phyloP scores from a whole-genome alignment of 2,797 vertebrate genomes.

The Muraenolepis orangiensis region DNA sequence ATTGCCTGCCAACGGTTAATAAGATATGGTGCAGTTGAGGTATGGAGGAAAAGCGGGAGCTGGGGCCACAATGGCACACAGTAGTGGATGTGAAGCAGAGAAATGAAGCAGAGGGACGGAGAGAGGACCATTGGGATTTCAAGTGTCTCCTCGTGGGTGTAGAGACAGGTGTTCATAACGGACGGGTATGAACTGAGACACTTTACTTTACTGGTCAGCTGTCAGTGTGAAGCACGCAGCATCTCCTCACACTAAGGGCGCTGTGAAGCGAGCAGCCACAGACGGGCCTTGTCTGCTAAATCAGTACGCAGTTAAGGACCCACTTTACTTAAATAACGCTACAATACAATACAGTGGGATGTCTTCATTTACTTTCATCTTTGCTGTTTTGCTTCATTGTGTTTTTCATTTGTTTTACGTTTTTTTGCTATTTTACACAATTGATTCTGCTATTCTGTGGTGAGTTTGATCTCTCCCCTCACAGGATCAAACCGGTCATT shows the following conservation, averaged over 20 bases:
- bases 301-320: too few relatives aligned
- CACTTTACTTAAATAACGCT: neutral
- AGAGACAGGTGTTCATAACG: constrained; percentile 14
- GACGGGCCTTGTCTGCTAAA: too few relatives aligned
- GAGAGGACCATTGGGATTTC: constrained; percentile 40
- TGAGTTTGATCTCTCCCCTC: neutral
- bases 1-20: neutral
- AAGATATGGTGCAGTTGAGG: constrained; percentile 1
- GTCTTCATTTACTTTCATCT: neutral
- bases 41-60: constrained; percentile 5
- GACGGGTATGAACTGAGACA: neutral
- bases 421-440: too few relatives aligned
- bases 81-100: constrained; percentile 13
- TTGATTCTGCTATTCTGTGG: neutral
- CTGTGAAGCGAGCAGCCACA: too few relatives aligned
- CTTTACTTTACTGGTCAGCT: too few relatives aligned
- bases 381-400: neutral
- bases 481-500: neutral
- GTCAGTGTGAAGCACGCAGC: too few relatives aligned
- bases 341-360: neutral
- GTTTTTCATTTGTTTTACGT: neutral
- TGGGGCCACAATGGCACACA: neutral
- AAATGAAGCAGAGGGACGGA: constrained; percentile 33
- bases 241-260: too few relatives aligned
- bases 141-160: constrained; percentile 16